Conservation (phyloP, 1,140 invertebrate species). For the Popillia japonica region DNA sequence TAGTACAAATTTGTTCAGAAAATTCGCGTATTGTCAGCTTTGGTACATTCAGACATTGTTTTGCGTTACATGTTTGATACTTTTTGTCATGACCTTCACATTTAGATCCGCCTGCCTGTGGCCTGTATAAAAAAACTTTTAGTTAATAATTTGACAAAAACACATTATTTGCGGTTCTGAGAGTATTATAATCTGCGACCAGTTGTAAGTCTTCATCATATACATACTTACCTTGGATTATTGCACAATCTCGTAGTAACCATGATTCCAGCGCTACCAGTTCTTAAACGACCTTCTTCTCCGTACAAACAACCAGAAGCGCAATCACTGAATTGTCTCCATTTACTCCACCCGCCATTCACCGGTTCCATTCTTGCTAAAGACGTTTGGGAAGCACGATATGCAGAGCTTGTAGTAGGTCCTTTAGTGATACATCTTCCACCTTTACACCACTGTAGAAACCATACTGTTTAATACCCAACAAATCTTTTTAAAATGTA, state of each 20-base stretch:
- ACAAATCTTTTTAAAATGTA: background rate
- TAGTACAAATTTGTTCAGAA: conserved; percentile 75
- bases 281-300: conserved; percentile 67
- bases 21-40: conserved; percentile 74
- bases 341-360: conserved; percentile 71
- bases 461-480: background rate
- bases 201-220: too few relatives aligned
- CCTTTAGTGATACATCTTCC: conserved; percentile 68
- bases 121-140: conserved; percentile 55
- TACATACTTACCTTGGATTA: conserved; percentile 71
- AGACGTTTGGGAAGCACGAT: conserved; percentile 46
- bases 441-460: conserved; percentile 72
- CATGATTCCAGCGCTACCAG: conserved; percentile 75
- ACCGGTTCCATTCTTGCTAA: conserved; percentile 53
- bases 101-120: conserved; percentile 64
- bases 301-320: conserved; percentile 76
- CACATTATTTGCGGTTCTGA: too few relatives aligned
- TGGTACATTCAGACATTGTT: conserved; percentile 74
- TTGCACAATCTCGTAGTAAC: conserved; percentile 71
- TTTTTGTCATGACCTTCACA: conserved; percentile 71
- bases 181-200: too few relatives aligned
- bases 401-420: conserved; percentile 49
- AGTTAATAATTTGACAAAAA: too few relatives aligned
- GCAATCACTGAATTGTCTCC: conserved; percentile 74
- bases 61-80: conserved; percentile 73